phyloP scores from a whole-genome alignment of 2,888 invertebrate genomes.

The Copidosoma aretas region DNA sequence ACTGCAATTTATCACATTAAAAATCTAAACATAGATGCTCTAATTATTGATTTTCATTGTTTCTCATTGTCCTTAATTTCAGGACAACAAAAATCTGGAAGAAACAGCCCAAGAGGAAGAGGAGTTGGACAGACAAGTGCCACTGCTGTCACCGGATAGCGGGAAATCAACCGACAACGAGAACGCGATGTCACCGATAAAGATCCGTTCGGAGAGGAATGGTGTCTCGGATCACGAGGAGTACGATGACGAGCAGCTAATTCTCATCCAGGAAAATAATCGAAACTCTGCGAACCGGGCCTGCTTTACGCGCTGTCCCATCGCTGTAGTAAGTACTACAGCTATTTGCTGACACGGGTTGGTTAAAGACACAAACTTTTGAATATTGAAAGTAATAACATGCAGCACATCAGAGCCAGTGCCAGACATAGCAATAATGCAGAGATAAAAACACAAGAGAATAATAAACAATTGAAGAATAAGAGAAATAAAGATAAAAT shows the following conservation, averaged over 20 bases:
- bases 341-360: neutral
- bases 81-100: conserved; percentile 51
- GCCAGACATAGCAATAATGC: too few species aligned
- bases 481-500: too few species aligned
- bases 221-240: conserved; percentile 65
- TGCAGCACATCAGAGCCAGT: too few species aligned
- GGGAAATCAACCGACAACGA: conserved; percentile 66
- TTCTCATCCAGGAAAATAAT: conserved; percentile 62
- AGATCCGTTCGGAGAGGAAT: conserved; percentile 54
- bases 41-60: too few species aligned
- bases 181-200: conserved; percentile 61
- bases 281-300: conserved; percentile 62
- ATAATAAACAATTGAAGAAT: too few species aligned
- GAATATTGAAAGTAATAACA: neutral
- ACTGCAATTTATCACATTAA: too few species aligned
- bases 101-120: conserved; percentile 60
- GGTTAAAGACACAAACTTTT: too few species aligned
- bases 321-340: conserved; percentile 64
- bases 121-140: conserved; percentile 64
- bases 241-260: conserved; percentile 62
- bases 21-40: too few species aligned
- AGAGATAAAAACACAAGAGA: too few species aligned
- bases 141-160: conserved; percentile 65
- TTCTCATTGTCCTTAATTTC: too few species aligned
- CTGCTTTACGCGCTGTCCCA: conserved; percentile 65